Base-by-base conservation (phyloP, 1,140 invertebrate species). In the Vanessa atalanta region DNA sequence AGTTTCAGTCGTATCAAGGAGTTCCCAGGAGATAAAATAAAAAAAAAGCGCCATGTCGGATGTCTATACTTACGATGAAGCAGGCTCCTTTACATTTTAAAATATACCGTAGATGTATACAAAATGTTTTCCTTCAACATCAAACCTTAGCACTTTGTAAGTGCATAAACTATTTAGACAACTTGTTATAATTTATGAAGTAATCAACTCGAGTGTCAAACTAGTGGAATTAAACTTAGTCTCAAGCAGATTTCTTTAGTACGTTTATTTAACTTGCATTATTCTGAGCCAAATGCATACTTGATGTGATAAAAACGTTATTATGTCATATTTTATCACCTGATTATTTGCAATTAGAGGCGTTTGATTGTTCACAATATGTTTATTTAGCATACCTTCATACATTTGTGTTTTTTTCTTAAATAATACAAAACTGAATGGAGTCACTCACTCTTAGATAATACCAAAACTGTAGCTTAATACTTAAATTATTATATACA, bases 121-220 rank as follows among this genome's bases (percentile, higher is more conserved):
- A 15, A 8, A 68, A 47, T n/a, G 37, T 68, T 68, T n/a, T 68
- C 26, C 15, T 20, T 51, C 26, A 57, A 16, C 43, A 8, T 12
- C 8, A 61, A 50, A 67, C 65, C 14, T 65, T 65, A 55, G 11
- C 47, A 63, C 11, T 57, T 61, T 47, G 67, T 65, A 26, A 65
- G 63, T 26, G 50, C 53, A 65, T 70, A 69, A 15, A 66, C 61
- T 75, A 75, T 75, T 75, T 60, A 75, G 11, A 37, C 31, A 11
- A 68, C n/a, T 50, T 61, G 63, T 66, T 65, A 75, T 75, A 75
- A 75, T 75, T 75, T 70, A 75, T 55, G 73, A 75, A 70, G 73
- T 74, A 74, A 74, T 74, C 61, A 68, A 70, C 48, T 47, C 64
- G 15, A 57, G 60, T 47, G 37, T 50, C 61, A 66, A 70, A 70